Evolutionary conservation across 2,797 vertebrate species (phyloP).

Genomic region (Hephaestus fuliginosus): DNA sequence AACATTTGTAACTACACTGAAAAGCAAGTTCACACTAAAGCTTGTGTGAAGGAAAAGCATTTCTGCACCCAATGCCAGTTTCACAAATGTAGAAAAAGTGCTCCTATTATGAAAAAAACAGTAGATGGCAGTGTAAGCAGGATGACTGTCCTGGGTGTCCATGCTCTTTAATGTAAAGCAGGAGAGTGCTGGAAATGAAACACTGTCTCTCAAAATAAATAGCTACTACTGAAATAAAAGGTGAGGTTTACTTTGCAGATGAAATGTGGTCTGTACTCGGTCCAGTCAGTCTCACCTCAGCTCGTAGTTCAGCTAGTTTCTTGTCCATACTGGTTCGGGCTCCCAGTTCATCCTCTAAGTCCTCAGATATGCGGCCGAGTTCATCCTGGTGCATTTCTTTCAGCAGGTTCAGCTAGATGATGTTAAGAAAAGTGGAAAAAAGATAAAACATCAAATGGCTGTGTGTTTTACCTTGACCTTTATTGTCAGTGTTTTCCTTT

Average conservation of each 20-base stretch:
- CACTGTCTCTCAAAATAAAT: too few relatives aligned
- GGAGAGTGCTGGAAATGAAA: background rate
- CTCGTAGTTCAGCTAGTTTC: slow-evolving; percentile 94
- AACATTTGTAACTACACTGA: background rate
- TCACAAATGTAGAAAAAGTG: too few relatives aligned
- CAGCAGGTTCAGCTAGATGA: slow-evolving; percentile 91
- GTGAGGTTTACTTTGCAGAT: background rate
- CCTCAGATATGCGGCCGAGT: slow-evolving; percentile 95
- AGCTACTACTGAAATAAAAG: background rate
- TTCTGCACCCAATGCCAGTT: background rate
- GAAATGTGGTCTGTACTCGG: background rate
- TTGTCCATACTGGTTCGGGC: slow-evolving; percentile 97
- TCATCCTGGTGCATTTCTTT: slow-evolving; percentile 97
- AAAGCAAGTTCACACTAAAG: background rate
- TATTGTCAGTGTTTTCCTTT: background rate
- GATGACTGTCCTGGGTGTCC: background rate
- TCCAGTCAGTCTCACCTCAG: slow-evolving; percentile 86
- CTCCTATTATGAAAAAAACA: background rate
- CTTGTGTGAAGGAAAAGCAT: background rate
- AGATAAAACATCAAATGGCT: background rate
- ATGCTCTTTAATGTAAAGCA: background rate
- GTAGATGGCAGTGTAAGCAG: background rate
- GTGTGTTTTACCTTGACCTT: background rate
- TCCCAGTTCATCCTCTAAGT: slow-evolving; percentile 95
- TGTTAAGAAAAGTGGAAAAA: too few relatives aligned